Evolutionary conservation across 2,888 invertebrate genomes (phyloP).

Genomic region (Gryllus longicercus): DNA sequence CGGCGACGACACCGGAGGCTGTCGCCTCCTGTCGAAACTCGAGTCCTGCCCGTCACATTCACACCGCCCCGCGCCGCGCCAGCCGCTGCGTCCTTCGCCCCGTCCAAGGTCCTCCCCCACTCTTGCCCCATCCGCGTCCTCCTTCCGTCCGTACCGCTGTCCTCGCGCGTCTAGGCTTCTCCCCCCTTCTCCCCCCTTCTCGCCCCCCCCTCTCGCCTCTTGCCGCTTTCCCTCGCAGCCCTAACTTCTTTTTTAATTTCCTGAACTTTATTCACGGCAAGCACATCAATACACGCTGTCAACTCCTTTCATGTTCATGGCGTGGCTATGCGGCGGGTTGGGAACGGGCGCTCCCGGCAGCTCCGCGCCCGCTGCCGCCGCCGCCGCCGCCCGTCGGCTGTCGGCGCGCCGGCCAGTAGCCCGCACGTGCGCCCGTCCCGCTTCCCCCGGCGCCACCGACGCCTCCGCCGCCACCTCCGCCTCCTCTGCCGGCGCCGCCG

Average conservation of each 20-base stretch:
- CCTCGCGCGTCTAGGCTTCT: no score
- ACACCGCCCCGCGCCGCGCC: background rate
- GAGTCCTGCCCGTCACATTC: conserved; percentile 24
- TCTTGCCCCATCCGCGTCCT: no score
- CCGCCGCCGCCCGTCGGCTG: no score
- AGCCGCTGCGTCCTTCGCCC: no score
- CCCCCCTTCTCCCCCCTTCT: background rate
- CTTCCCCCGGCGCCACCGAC: no score
- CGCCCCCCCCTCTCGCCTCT: conserved; percentile 19
- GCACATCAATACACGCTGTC: conserved; percentile 31
- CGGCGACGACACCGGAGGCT: background rate
- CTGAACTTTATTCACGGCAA: conserved; percentile 31
- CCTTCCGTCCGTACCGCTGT: no score
- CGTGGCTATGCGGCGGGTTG: background rate
- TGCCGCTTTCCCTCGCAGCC: no score
- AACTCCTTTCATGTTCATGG: conserved; percentile 30
- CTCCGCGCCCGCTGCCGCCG: background rate
- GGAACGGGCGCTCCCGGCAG: background rate
- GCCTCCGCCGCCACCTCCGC: no score
- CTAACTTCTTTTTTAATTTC: conserved; percentile 30
- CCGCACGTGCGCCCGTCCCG: no score
- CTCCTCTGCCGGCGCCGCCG: no score
- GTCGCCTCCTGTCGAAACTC: conserved; percentile 22
- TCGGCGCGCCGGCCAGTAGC: no score
- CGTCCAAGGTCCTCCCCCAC: no score